Conservation (phyloP, 1,140 invertebrate species). For the Bathynomus jamesi region DNA sequence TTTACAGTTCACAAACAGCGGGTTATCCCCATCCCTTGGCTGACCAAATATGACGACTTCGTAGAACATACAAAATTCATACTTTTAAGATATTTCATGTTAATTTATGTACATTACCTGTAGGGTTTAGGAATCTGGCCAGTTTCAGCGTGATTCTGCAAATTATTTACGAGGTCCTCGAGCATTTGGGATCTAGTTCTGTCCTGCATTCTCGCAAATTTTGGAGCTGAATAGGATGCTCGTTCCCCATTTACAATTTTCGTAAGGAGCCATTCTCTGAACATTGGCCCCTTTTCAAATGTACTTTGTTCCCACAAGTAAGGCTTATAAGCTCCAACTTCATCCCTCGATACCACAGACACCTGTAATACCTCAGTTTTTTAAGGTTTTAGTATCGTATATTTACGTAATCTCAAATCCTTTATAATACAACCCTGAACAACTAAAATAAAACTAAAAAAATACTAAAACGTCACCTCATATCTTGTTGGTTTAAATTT, state of each 20-base stretch:
- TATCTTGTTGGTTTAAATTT: conserved; percentile 76
- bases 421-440: no score
- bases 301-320: conserved; percentile 88
- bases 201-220: conserved; percentile 92
- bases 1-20: no score
- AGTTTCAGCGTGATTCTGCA: conserved; percentile 88
- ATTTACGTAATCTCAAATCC: no score
- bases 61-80: no score
- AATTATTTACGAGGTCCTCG: conserved; percentile 86
- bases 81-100: no score
- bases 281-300: conserved; percentile 84
- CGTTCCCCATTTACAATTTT: conserved; percentile 96
- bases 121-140: conserved; percentile 93
- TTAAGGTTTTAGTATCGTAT: no score
- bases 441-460: neutral
- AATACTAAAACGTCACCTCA: conserved; percentile 51
- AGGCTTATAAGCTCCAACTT: conserved; percentile 94
- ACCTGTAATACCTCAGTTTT: conserved; percentile 43
- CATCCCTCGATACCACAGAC: conserved; percentile 88
- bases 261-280: conserved; percentile 88
- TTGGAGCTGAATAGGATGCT: conserved; percentile 91
- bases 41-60: no score
- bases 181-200: conserved; percentile 81
- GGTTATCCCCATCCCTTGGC: no score
- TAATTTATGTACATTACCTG: no score